These are phyloP conservation scores for Saxicola maurus DNA, from an alignment of 2,797 vertebrate species.

Conservation along the genomic window DNA sequence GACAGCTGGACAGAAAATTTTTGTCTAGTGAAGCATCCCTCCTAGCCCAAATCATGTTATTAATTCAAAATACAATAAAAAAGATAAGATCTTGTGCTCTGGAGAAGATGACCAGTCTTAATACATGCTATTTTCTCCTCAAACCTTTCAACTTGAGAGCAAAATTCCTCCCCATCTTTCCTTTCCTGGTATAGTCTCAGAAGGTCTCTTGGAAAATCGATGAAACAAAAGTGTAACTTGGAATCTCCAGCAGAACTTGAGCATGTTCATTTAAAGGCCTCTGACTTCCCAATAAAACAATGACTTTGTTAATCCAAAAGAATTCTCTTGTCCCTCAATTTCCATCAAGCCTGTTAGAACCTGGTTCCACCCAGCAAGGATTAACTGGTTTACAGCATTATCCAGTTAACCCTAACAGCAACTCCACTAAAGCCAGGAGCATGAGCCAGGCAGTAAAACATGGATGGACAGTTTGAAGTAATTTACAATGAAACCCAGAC, in stretches of 20 bases:
- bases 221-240: not conserved
- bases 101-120: not conserved
- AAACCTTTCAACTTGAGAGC: not conserved
- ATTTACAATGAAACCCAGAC: not conserved
- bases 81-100: not conserved
- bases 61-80: not conserved
- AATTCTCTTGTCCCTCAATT: not conserved
- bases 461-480: not conserved
- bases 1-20: not conserved
- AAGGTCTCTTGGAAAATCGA: not conserved
- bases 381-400: not conserved
- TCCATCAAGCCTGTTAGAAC: not conserved
- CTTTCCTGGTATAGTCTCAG: not conserved
- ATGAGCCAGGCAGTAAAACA: not conserved
- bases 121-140: not conserved
- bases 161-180: not conserved
- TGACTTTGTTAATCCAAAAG: not conserved
- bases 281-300: not conserved
- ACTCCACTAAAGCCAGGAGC: not conserved
- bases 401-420: not conserved
- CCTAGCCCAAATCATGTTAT: not conserved
- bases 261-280: not conserved
- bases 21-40: not conserved
- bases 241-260: not conserved
- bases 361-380: not conserved